Percentiles rank a stretch among this genome's conserved stretches.
Evolutionary conservation across 1,140 invertebrate species (phyloP).

Genomic region (Lepidurus packardi): DNA sequence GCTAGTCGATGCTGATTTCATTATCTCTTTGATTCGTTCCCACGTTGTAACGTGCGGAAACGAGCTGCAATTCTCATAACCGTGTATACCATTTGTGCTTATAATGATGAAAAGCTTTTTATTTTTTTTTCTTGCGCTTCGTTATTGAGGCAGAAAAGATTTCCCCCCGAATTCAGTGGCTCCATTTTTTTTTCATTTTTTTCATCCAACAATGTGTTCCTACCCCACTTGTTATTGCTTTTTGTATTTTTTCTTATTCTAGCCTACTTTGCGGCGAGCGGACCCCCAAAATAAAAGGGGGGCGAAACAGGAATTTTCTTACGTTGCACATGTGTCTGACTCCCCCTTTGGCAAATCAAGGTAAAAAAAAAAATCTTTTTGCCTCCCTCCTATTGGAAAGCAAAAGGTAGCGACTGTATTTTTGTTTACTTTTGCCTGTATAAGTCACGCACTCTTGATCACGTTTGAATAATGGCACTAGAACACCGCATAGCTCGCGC

Average conservation of each 20-base stretch:
- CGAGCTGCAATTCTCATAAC: not conserved
- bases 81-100: not conserved
- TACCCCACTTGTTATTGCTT: slow-evolving; percentile 8
- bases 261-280: slow-evolving; percentile 11
- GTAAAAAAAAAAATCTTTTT: not conserved
- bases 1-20: slow-evolving; percentile 8
- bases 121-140: not conserved
- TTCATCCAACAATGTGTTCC: not conserved
- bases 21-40: not conserved
- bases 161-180: not conserved
- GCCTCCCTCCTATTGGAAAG: not conserved
- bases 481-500: slow-evolving; percentile 12
- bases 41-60: not conserved
- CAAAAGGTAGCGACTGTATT: not conserved
- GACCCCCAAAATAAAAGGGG: not conserved
- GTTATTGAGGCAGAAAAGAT: not conserved
- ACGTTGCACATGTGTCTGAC: slow-evolving; percentile 20
- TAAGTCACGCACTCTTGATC: slow-evolving; percentile 21
- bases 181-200: not conserved
- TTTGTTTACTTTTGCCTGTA: not conserved
- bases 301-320: slow-evolving; percentile 11
- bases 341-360: not conserved
- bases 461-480: slow-evolving; percentile 16
- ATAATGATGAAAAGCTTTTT: not conserved
- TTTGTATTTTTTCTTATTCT: slow-evolving; percentile 17